phyloP scores from a whole-genome alignment of 2,797 vertebrate genomes.

The Cheirogaleus major region DNA sequence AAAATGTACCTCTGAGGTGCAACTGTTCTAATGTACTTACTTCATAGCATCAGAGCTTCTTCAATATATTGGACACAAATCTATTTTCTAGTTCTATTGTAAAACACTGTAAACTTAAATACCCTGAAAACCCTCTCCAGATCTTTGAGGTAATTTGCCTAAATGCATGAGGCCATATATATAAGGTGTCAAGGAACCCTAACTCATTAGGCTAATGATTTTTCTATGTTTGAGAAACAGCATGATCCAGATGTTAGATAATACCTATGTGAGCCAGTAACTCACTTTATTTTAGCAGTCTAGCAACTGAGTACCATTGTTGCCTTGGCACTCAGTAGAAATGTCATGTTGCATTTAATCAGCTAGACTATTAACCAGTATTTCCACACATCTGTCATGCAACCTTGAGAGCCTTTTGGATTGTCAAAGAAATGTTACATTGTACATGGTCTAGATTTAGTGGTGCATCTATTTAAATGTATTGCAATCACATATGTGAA shows the following conservation, averaged over 20 bases:
- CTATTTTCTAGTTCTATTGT: background rate
- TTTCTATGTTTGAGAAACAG: constrained; percentile 62
- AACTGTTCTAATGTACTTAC: background rate
- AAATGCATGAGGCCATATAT: background rate
- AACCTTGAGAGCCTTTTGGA: background rate
- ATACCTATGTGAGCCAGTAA: constrained; percentile 37
- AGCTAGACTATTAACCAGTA: background rate
- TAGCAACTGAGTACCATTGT: constrained; percentile 40
- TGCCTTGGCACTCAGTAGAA: constrained; percentile 50
- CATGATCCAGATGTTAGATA: constrained; percentile 62
- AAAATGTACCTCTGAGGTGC: no score
- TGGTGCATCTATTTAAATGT: background rate
- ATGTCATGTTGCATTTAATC: constrained; percentile 4
- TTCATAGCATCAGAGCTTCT: background rate
- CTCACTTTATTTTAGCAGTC: constrained; percentile 37
- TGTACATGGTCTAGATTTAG: background rate
- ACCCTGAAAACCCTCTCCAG: background rate
- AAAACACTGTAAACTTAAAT: background rate
- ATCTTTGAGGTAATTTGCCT: constrained; percentile 48
- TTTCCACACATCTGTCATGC: constrained; percentile 46
- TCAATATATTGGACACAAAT: background rate
- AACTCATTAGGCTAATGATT: constrained; percentile 67
- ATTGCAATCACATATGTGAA: background rate
- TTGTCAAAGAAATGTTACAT: background rate
- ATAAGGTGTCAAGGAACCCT: constrained; percentile 48